Evolutionary conservation across 2,113 vertebrate genomes (phyloP).

Genomic region (Malurus elegans): DNA sequence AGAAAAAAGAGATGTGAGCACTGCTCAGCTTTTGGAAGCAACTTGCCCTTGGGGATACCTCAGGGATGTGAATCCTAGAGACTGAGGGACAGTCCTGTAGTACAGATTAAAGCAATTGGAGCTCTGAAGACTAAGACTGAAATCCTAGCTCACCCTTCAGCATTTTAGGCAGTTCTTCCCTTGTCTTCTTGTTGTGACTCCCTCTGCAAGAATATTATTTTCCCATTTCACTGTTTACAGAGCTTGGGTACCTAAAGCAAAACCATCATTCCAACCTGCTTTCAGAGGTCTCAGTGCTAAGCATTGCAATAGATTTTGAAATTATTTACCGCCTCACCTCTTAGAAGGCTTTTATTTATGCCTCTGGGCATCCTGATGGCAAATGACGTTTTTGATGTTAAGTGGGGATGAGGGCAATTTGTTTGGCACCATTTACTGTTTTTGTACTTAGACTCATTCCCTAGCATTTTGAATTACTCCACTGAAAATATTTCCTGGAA

Average conservation of each 20-base stretch:
- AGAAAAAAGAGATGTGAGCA: background rate
- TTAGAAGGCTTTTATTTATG: background rate
- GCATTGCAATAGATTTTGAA: background rate
- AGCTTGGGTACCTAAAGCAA: background rate
- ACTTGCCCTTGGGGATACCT: background rate
- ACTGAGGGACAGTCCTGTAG: background rate
- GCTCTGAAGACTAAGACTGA: background rate
- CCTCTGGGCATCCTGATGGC: background rate
- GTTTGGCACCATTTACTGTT: background rate
- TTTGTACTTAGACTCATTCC: background rate
- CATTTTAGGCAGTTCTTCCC: background rate
- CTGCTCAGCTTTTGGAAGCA: background rate
- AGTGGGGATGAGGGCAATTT: background rate
- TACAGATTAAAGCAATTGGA: background rate
- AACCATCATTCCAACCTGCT: background rate
- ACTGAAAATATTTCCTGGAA: background rate
- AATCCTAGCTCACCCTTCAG: background rate
- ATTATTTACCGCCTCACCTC: background rate
- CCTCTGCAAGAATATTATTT: background rate
- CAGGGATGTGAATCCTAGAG: background rate
- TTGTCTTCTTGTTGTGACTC: background rate
- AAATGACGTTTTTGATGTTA: background rate
- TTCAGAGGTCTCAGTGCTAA: background rate
- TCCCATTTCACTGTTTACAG: background rate
- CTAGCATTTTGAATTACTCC: background rate